Evolutionary conservation across 2,113 vertebrate species (phyloP), one percentile per base, ranked within the genome.

Genomic region (Pteropus alecto): DNA sequence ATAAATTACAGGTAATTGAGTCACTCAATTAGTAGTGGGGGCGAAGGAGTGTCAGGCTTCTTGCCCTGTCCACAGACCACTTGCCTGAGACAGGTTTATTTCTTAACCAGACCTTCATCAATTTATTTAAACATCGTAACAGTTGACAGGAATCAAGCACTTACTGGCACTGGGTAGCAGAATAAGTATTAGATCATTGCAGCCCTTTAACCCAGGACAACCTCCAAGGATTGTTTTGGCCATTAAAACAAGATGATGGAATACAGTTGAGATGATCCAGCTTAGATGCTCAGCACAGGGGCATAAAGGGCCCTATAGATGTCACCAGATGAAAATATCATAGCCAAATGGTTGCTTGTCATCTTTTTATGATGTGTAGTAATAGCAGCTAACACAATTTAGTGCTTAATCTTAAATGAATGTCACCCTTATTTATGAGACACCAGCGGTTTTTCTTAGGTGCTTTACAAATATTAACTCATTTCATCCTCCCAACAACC

Each of bases 391-490:
- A 43, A 76, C 33, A 79, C 73, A 94, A 86, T 85, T 94, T 68
- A 58, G 67, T 89, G 51, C n/a, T 93, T 79, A 79, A 83, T 87
- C 46, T 60, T 78, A 56, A 76, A 82, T 97, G 48, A 90, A 73
- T 60, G 16, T 30, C 68, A 65, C 19, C 77, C 46, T 78, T 83
- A 21, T 4, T 58, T 83, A 41, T 7, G 28, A 95, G 61, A 63
- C 71, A 16, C 28, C 26, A 3, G 35, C 6, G 1, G 54, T 86
- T 91, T 88, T 78, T 79, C 73, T 43, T 76, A 54, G 90, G 21
- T 63, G 18, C 54, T 76, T 90, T 90, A 38, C 65, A 90, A 90
- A 71, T 85, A 60, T 60, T n/a, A 82, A 38, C n/a, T 61, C n/a
- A 2, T 51, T 33, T 43, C 58, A 18, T 60, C 48, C n/a, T 63